A percentile compares a stretch with the other conserved stretches of the same genome.
Evolutionary conservation across 1,140 invertebrate species (phyloP).

Genomic region (Anastrepha obliqua): DNA sequence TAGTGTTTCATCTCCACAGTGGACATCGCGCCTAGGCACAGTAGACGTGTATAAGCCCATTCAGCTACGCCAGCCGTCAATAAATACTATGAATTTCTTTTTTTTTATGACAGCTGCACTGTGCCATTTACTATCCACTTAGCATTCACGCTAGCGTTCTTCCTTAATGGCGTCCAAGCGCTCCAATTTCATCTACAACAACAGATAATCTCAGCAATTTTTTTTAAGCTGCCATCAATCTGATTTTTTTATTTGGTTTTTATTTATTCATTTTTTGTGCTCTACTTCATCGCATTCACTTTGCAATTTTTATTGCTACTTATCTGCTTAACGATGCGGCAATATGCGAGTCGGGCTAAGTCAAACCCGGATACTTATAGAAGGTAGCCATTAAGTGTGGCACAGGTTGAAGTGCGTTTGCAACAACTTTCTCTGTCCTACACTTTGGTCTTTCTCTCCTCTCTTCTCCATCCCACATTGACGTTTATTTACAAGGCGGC

Average conservation of each 20-base stretch:
- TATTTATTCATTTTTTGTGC: neutral
- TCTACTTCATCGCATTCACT: neutral
- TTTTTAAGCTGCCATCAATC: conserved; percentile 28
- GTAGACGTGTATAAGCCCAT: too few species aligned
- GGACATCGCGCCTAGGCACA: too few species aligned
- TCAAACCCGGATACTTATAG: neutral
- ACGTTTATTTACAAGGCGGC: too few species aligned
- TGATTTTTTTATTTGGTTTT: neutral
- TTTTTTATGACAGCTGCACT: neutral
- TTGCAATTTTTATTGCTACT: conserved; percentile 50
- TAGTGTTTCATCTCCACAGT: too few species aligned
- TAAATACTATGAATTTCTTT: too few species aligned
- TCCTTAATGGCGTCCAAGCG: conserved; percentile 3
- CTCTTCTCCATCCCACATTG: neutral
- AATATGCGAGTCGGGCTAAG: conserved; percentile 19
- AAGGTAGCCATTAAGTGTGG: neutral
- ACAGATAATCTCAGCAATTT: conserved; percentile 27
- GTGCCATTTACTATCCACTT: neutral
- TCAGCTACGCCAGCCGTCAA: too few species aligned
- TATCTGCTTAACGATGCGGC: conserved; percentile 48
- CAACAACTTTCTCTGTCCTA: neutral
- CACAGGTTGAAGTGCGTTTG: neutral
- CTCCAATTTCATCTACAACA: conserved; percentile 35
- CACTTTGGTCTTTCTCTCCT: neutral
- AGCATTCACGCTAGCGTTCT: neutral